These are phyloP conservation scores for Carollia perspicillata DNA, from an alignment of 2,113 vertebrate species.

Conservation along the genomic window DNA sequence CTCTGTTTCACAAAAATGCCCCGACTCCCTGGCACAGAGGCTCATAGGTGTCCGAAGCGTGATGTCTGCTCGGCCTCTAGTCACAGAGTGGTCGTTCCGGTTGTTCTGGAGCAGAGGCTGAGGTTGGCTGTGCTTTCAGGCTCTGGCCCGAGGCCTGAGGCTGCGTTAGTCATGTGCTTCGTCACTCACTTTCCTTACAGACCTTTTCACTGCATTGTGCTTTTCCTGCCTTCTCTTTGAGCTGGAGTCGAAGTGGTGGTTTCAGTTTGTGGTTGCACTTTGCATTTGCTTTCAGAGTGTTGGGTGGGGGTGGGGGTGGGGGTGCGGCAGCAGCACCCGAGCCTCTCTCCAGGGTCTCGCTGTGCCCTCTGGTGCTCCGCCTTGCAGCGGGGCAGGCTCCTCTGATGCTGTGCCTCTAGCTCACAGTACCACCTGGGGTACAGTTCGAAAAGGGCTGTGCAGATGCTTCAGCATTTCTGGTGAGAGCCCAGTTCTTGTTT, in stretches of 20 bases:
- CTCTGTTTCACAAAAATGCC: neutral
- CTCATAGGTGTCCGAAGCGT: neutral
- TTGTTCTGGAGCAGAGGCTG: neutral
- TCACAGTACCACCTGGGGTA: neutral
- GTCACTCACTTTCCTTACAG: neutral
- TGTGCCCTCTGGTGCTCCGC: neutral
- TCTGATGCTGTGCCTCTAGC: neutral
- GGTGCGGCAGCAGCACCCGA: no score
- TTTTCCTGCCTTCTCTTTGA: neutral
- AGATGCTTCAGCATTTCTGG: neutral
- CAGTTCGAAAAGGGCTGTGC: neutral
- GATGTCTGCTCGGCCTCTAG: neutral
- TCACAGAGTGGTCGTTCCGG: fast-evolving
- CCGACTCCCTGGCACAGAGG: neutral
- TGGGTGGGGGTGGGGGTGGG: no score
- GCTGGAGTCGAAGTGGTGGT: neutral
- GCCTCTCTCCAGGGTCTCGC: neutral
- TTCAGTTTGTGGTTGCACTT: neutral
- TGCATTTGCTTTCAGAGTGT: neutral
- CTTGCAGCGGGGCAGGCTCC: neutral
- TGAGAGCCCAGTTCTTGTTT: neutral
- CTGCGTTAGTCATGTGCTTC: no score
- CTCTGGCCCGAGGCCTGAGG: fast-evolving
- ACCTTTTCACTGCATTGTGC: neutral
- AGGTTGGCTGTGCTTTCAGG: neutral